phyloP scores from a whole-genome alignment of 2,888 invertebrate species.

The Microctonus aethiopoides region DNA sequence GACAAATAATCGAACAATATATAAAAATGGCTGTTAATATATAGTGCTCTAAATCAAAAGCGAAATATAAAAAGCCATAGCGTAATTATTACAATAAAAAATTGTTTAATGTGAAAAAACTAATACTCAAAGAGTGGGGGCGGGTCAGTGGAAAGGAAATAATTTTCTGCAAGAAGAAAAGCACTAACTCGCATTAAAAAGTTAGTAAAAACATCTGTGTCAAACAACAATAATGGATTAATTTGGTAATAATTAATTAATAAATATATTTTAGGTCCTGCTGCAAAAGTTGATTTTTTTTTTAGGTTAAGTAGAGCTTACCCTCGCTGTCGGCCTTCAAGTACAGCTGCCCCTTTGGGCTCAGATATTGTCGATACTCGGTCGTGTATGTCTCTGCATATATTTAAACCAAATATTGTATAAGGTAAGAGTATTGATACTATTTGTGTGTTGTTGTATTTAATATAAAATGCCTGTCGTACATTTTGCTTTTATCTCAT shows the following conservation, averaged over 20 bases:
- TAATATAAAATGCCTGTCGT: not conserved
- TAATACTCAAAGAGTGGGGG: not conserved
- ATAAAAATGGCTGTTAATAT: not conserved
- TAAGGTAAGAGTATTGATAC: slow-evolving; percentile 30
- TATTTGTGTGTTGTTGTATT: not conserved
- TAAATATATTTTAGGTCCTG: not conserved
- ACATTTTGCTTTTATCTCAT: not conserved
- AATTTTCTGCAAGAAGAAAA: not conserved
- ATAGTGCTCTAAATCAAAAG: not conserved
- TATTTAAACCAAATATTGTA: slow-evolving; percentile 60
- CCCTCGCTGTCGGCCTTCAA: slow-evolving; percentile 86
- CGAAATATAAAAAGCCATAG: not conserved
- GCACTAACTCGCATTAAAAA: not conserved
- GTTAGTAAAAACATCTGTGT: not conserved
- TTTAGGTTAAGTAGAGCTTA: slow-evolving; percentile 70
- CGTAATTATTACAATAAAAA: not conserved
- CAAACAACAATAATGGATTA: not conserved
- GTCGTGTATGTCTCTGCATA: slow-evolving; percentile 71
- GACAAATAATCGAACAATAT: not conserved
- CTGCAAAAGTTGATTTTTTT: slow-evolving; percentile 19
- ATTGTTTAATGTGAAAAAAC: not conserved
- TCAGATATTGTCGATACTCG: slow-evolving; percentile 82
- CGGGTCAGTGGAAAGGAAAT: not conserved
- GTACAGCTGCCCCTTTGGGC: slow-evolving; percentile 84
- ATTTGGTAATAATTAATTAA: not conserved